Percentiles rank a stretch among this genome's conserved stretches.
These are phyloP conservation scores for Seriola rivoliana DNA, from an alignment of 2,113 vertebrate species.

Conservation along the genomic window DNA sequence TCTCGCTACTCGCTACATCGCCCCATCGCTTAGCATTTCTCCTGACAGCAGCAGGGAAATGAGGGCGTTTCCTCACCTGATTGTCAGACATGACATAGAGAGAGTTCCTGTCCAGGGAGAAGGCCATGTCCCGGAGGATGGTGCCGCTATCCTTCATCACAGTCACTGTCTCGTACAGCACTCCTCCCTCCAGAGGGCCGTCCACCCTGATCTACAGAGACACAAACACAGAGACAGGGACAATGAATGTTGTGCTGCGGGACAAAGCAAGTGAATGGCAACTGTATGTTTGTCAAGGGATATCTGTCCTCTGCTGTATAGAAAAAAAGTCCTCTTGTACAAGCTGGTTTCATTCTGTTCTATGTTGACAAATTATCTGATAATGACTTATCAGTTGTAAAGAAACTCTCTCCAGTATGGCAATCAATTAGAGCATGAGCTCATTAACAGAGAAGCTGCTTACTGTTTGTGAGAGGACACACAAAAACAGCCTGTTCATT, in stretches of 20 bases:
- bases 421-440: conserved; percentile 13
- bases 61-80: conserved; percentile 87
- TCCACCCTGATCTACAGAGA: conserved; percentile 91
- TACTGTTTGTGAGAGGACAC: background rate
- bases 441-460: conserved; percentile 23
- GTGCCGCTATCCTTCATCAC: conserved; percentile 91
- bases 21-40: conserved; percentile 6
- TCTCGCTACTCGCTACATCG: conserved; percentile 14
- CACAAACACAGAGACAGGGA: conserved; percentile 38
- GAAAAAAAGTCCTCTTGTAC: background rate
- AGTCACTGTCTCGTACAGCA: conserved; percentile 91
- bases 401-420: conserved; percentile 3
- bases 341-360: conserved; percentile 17
- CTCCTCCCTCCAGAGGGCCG: conserved; percentile 87
- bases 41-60: conserved; percentile 48
- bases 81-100: conserved; percentile 93
- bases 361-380: background rate
- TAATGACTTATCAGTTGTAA: conserved; percentile 29
- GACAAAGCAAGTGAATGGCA: background rate
- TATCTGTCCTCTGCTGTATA: background rate
- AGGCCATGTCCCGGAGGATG: conserved; percentile 95
- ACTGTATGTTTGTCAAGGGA: conserved; percentile 12
- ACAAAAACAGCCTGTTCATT: conserved; percentile 20
- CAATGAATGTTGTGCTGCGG: background rate
- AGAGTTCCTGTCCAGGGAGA: conserved; percentile 90